Percentiles rank a stretch among this genome's conserved stretches.
phyloP scores from a whole-genome alignment of 2,797 vertebrate species.

The Echeneis naucrates region DNA sequence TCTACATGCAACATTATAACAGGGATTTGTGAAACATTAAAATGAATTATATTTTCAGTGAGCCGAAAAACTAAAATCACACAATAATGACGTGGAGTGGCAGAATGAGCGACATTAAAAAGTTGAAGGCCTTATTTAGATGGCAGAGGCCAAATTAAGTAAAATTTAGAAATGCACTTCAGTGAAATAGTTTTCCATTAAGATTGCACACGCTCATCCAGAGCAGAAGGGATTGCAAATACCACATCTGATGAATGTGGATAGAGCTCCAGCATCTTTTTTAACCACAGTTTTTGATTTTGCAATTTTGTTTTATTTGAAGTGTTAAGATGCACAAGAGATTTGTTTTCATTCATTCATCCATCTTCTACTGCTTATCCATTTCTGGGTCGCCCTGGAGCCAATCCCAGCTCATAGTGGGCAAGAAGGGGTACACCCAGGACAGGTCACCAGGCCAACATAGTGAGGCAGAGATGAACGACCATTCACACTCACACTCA shows the following conservation, averaged over 20 bases:
- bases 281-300: no score
- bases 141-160: neutral
- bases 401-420: no score
- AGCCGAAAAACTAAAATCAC: slow-evolving; percentile 10
- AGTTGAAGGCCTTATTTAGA: neutral
- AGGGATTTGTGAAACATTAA: neutral
- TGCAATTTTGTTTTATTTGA: no score
- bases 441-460: no score
- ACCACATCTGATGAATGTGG: neutral
- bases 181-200: slow-evolving; percentile 6
- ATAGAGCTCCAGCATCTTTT: neutral
- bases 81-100: neutral
- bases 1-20: neutral
- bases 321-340: no score
- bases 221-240: neutral
- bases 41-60: slow-evolving; percentile 5
- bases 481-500: no score
- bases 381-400: no score
- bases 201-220: slow-evolving; percentile 9
- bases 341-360: no score
- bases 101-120: slow-evolving; percentile 11
- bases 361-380: no score
- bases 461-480: no score
- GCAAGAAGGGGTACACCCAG: no score
- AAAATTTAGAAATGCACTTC: neutral